Base-by-base conservation (phyloP, 2,797 vertebrate species). In the Etheostoma nigrum region DNA sequence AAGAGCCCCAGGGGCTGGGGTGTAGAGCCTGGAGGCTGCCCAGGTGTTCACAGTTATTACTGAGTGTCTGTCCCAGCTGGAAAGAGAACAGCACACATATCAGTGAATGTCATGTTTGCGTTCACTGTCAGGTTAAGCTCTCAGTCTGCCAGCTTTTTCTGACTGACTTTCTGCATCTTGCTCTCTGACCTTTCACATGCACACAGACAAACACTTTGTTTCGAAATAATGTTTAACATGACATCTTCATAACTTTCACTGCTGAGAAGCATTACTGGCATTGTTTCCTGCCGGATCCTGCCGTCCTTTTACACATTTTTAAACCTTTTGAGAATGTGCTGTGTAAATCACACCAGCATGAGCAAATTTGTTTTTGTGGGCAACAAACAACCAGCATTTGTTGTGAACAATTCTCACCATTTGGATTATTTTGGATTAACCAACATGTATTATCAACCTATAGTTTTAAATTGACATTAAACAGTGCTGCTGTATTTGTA, bases 1-100 rank as follows among this genome's bases (percentile, higher is more conserved):
- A 94, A 94, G 89, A 86, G 92, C 93, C 91, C 88, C 76, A 82
- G 91, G 93, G 93, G 85, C 72, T 67, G 75, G 74, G 88, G 63
- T 88, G 90, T 85, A 91, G 79, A 82, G 89, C 95, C 94, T 93
- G 86, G 74, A 93, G 93, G 92, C 86, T 87, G 84, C 93, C 88
- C 93, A 95, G 94, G 94, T 95, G 95, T 88, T 92, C 86, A 75
- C 53, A 77, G 86, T 90, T 92, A 93, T 92, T 89, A 87, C 87
- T 79, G 78, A 76, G 85, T 90, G 81, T 74, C 90, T 90, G 81
- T 91, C 88, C 86, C 84, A 75, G 83, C 73, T 78, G 79, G 64
- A 68, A 44, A 83, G 69, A 83, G 85, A 88, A 85, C 74, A 74
- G 52, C 76, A 78, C 74, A 87, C 61, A 83, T 81, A 88, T 86